Evolutionary conservation across 2,113 vertebrate species (phyloP).

Genomic region (Lagenorhynchus albirostris): DNA sequence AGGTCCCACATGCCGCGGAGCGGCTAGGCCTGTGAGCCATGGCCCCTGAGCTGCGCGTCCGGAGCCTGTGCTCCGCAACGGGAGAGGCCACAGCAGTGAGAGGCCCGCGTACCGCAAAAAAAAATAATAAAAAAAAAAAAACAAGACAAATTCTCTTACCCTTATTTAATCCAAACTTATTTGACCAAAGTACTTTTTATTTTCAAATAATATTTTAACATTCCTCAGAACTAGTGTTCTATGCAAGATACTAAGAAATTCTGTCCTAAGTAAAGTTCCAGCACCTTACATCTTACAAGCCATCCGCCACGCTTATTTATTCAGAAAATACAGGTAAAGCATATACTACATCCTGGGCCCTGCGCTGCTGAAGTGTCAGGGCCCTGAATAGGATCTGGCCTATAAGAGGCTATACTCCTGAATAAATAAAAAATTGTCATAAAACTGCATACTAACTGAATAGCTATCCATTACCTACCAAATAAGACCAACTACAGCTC

Average conservation of each 20-base stretch:
- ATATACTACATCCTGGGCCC: background rate
- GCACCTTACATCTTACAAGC: background rate
- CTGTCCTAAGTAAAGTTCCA: background rate
- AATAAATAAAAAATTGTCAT: background rate
- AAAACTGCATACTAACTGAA: background rate
- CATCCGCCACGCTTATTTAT: background rate
- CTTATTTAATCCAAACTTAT: background rate
- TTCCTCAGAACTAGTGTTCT: background rate
- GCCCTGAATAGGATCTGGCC: background rate
- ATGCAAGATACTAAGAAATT: background rate
- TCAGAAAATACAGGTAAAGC: background rate
- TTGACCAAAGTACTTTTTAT: background rate
- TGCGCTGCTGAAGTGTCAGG: background rate
- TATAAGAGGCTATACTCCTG: background rate
- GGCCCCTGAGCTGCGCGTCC: too few relatives aligned
- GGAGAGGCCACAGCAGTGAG: too few relatives aligned
- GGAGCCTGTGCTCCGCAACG: too few relatives aligned
- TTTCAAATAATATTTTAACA: conserved; percentile 9
- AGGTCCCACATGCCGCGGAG: too few relatives aligned
- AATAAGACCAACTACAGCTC: background rate
- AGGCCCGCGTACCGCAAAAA: too few relatives aligned
- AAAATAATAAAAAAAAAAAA: too few relatives aligned
- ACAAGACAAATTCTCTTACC: background rate
- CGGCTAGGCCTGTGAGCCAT: too few relatives aligned
- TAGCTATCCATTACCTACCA: background rate